Conservation (phyloP, 2,113 vertebrate genomes). For the Thamnophis sirtalis region DNA sequence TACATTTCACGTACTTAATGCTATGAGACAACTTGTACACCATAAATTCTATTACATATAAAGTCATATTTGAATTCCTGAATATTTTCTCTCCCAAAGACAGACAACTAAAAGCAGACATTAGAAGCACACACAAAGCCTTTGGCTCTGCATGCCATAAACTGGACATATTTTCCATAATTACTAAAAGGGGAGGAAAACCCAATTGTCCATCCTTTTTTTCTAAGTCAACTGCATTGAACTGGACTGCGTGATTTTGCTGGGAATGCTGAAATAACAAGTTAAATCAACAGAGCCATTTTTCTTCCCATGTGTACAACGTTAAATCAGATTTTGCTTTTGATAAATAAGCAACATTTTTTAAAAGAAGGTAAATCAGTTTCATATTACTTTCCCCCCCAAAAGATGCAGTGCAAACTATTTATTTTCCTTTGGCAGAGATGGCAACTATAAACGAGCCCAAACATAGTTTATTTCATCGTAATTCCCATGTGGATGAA, state of each 20-base stretch:
- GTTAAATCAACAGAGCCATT: neutral
- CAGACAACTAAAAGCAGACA: neutral
- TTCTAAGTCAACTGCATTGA: neutral
- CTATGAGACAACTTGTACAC: neutral
- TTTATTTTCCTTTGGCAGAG: constrained; percentile 52
- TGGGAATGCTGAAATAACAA: neutral
- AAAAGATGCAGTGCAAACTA: constrained; percentile 27
- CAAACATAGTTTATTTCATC: constrained; percentile 55
- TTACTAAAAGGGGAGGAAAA: neutral
- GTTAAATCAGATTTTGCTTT: constrained; percentile 20
- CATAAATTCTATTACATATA: neutral
- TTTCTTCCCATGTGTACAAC: constrained; percentile 19
- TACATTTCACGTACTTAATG: neutral
- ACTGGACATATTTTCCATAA: neutral
- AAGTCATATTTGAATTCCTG: neutral
- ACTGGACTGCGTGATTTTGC: neutral
- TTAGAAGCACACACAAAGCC: neutral
- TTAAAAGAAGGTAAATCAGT: constrained; percentile 34
- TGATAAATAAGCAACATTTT: constrained; percentile 29
- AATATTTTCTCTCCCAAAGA: neutral
- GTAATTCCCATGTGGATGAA: constrained; percentile 55
- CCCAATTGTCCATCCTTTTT: neutral
- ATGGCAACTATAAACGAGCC: constrained; percentile 56
- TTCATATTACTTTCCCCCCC: constrained; percentile 37
- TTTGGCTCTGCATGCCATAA: neutral